Base-by-base conservation (phyloP, 2,113 vertebrate species). In the Anthoscopus minutus region DNA sequence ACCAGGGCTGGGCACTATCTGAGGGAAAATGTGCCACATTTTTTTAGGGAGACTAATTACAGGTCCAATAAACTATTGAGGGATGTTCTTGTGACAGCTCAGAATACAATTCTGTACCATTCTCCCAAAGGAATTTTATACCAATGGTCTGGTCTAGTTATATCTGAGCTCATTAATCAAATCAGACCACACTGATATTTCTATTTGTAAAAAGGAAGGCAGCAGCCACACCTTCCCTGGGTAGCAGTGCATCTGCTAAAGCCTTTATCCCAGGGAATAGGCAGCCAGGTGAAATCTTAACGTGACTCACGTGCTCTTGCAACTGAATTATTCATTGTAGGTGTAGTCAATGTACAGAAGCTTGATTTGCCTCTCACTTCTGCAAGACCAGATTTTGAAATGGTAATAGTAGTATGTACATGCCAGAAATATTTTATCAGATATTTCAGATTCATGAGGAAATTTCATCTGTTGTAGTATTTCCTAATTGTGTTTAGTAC, bases 341-440 rank as follows among this genome's bases (percentile, higher is more conserved):
- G 88, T 88, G 93, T 96, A 94, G 86, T 48, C 80, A 71, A 10
- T 50, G 37, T 60, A 83, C 81, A 88, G 86, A 95, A 88, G 80
- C 72, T 95, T 86, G 61, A 50, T 38, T 94, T 93, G 85, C 90
- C 24, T 92, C 90, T 93, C 45, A 33, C 25, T 96, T 96, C 95
- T 93, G 92, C 90, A 95, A 97, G 90, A 93, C 20, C 53, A 81
- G 80, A 78, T 95, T 94, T 96, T 89, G 92, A 96, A 96, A 96
- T 61, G 16, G 60, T 84, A 95, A 92, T 88, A 86, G 88, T 78
- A 86, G 44, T 37, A 93, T n/a, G 31, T 35, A 86, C 61, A 83
- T 79, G 95, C 65, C 88, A 95, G 88, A 90, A 92, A 92, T 94
- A 90, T 74, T 93, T 93, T 83, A 95, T 95, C 92, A 90, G 92